Evolutionary conservation across 2,888 invertebrate species (phyloP).

Genomic region (Himalopsyche kuldschensis): DNA sequence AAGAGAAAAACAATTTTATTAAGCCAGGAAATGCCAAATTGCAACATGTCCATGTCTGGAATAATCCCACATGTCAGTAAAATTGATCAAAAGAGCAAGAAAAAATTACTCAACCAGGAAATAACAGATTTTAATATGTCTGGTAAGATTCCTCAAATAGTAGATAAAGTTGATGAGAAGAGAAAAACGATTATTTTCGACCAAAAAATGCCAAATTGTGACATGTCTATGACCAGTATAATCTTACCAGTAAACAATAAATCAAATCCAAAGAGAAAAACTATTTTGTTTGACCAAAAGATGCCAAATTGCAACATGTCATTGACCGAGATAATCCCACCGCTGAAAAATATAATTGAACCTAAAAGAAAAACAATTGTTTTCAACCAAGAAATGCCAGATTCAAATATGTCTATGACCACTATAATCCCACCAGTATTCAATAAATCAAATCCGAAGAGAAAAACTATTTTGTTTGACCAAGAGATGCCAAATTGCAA

Average conservation of each 20-base stretch:
- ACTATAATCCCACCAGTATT: not conserved
- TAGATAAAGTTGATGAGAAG: not conserved
- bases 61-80: not conserved
- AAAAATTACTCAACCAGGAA: not conserved
- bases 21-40: not conserved
- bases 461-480: constrained; percentile 10
- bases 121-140: constrained; percentile 8
- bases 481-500: not conserved
- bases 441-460: not conserved
- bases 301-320: constrained; percentile 4
- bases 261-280: not conserved
- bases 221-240: not conserved
- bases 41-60: constrained; percentile 11
- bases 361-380: not conserved
- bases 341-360: not conserved
- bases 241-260: not conserved
- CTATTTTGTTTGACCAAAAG: not conserved
- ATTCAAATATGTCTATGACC: constrained; percentile 18
- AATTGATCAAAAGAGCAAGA: not conserved
- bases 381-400: not conserved
- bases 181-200: constrained; percentile 7
- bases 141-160: not conserved
- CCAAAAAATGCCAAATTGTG: not conserved
- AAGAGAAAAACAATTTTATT: not conserved
- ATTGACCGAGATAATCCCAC: not conserved